A percentile compares a stretch with the other conserved stretches of the same genome.
Evolutionary conservation across 2,888 invertebrate genomes (phyloP).

Genomic region (Ceriagrion tenellum): DNA sequence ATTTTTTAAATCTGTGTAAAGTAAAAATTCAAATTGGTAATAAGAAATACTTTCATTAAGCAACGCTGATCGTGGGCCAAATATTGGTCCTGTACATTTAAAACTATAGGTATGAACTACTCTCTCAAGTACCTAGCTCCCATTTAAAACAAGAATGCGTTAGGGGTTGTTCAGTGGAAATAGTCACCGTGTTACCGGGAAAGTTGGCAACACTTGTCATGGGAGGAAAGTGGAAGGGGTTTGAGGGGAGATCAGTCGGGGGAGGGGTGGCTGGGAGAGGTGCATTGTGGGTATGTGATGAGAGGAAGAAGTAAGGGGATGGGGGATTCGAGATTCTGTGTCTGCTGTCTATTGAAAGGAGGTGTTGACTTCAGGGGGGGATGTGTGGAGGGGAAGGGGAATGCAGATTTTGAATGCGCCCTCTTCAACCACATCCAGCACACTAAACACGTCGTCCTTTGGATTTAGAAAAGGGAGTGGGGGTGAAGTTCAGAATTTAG

Average conservation of each 20-base stretch:
- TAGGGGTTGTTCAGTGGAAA: too few species aligned
- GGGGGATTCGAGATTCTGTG: background rate
- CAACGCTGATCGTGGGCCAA: too few species aligned
- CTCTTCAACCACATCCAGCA: background rate
- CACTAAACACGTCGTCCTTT: background rate
- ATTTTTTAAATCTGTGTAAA: too few species aligned
- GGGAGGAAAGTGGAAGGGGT: background rate
- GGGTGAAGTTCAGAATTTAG: background rate
- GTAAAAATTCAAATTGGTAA: too few species aligned
- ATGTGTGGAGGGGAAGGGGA: too few species aligned
- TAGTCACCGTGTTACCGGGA: too few species aligned
- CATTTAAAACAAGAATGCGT: too few species aligned
- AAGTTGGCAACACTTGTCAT: too few species aligned
- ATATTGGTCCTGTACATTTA: too few species aligned
- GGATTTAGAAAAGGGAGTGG: background rate
- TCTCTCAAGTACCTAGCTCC: too few species aligned
- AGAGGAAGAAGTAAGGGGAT: background rate
- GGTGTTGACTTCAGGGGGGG: background rate
- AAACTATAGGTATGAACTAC: too few species aligned
- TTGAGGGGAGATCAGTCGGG: background rate
- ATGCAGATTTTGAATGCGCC: background rate
- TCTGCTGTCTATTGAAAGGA: background rate
- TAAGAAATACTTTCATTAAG: too few species aligned
- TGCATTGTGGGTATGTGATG: constrained; percentile 44
- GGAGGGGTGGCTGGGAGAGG: background rate